Conservation (phyloP, 2,888 invertebrate species). For the Drosophila mulleri region DNA sequence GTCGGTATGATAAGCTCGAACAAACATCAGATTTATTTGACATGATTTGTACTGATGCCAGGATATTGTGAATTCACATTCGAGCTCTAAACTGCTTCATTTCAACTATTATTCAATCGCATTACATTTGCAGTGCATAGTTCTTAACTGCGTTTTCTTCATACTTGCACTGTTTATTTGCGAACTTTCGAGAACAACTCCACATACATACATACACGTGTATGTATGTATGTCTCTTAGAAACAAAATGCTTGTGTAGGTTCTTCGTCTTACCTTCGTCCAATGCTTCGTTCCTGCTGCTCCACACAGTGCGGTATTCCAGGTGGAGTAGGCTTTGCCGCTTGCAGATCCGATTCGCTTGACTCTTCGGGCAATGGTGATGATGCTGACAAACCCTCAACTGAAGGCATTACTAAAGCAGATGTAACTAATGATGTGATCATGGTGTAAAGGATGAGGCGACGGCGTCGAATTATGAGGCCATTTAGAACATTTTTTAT, state of each 20-base stretch:
- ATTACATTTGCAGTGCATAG: slow-evolving; percentile 3
- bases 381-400: slow-evolving; percentile 25
- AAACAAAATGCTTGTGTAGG: not conserved
- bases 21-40: slow-evolving; percentile 22
- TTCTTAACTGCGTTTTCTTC: slow-evolving; percentile 3
- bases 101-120: slow-evolving; percentile 1
- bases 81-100: slow-evolving; percentile 9
- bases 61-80: slow-evolving; percentile 17
- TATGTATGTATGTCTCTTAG: not conserved
- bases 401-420: slow-evolving; percentile 49
- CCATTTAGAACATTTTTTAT: slow-evolving; percentile 74
- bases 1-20: slow-evolving; percentile 57
- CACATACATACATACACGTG: not conserved
- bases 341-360: slow-evolving; percentile 42
- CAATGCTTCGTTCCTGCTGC: slow-evolving; percentile 80
- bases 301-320: slow-evolving; percentile 82
- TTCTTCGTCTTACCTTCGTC: slow-evolving; percentile 79
- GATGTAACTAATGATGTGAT: slow-evolving; percentile 79
- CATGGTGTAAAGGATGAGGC: slow-evolving; percentile 73
- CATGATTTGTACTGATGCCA: slow-evolving; percentile 27
- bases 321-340: slow-evolving; percentile 54
- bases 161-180: slow-evolving; percentile 2
- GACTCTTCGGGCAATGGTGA: slow-evolving; percentile 25
- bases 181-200: slow-evolving; percentile 34
- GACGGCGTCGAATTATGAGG: slow-evolving; percentile 59